phyloP scores from a whole-genome alignment of 2,797 vertebrate genomes.

The Parambassis ranga region DNA sequence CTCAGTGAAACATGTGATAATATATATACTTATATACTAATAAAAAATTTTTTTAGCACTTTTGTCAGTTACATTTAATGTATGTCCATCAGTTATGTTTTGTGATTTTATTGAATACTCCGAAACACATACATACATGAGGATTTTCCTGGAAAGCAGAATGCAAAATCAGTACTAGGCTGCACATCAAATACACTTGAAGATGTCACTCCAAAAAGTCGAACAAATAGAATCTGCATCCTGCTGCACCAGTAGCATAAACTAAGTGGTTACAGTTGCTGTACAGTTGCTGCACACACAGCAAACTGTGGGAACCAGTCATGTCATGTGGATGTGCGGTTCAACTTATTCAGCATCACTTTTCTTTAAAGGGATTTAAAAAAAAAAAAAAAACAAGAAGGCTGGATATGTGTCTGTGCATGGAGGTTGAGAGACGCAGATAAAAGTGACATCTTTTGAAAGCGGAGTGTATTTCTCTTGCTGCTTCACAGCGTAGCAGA shows the following conservation, averaged over 20 bases:
- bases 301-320: constrained; percentile 40
- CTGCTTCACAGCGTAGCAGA: constrained; percentile 47
- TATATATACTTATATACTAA: no score
- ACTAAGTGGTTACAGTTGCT: constrained; percentile 15
- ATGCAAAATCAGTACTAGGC: neutral
- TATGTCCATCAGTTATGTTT: neutral
- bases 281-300: constrained; percentile 35
- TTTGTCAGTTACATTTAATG: neutral
- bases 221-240: neutral
- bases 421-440: constrained; percentile 38
- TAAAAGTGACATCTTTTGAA: constrained; percentile 59
- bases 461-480: constrained; percentile 41
- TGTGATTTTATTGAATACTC: no score
- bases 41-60: no score
- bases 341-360: constrained; percentile 52
- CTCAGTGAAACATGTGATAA: no score
- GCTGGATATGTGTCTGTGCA: constrained; percentile 32
- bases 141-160: neutral
- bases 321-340: constrained; percentile 31
- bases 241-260: neutral
- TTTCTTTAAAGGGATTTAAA: constrained; percentile 25
- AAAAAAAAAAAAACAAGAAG: no score
- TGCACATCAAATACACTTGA: neutral
- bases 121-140: no score
- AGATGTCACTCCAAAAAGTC: neutral